Evolutionary conservation across 2,888 invertebrate species (phyloP), one percentile per base, ranked within the genome.

Genomic region (Dasysyrphus albostriatus): DNA sequence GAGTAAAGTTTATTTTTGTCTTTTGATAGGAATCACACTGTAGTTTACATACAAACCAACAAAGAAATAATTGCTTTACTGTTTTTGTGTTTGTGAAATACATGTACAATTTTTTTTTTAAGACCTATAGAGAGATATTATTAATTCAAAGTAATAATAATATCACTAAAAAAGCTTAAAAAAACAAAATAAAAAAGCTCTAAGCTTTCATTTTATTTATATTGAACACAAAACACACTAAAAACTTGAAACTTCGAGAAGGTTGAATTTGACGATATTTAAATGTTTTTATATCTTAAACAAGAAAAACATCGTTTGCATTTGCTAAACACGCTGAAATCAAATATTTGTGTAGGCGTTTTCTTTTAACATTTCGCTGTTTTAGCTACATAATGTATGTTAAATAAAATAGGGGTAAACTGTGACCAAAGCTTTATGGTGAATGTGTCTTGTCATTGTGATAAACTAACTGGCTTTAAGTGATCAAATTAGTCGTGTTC

Each of bases 111-210:
- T 51, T 49, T 51, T 51, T 51, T 19, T 51, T 24, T 5, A 51
- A 37, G 7, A 37, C 12, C 37, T 19, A 39, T 39, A 24, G 19
- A 39, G 19, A 39, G 16, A 59, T 24, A 51, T 29, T 29, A 29
- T 19, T 12, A 16, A 44, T 29, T 63, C 6, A 63, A 6, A 29
- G 42, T 16, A 47, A 63, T 63, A 44, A 63, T 63, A 63, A 47
- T 44, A 47, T 32, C 44, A 47, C 44, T 6, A 47, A 63, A 63
- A 32, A 63, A 44, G 44, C 47, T 63, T 6, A 29, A 7, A 58
- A 8, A 12, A 0, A 37, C 24, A 24, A 24, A 24, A 24, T 24
- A 14, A 12, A 59, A 32, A 47, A 63, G 44, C 63, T 63, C n/a
- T 1, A 47, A 63, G 63, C 63, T 63, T 42, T 42, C 4, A 9